A percentile compares a stretch with the other conserved stretches of the same genome.
These are phyloP conservation scores for Pammene aurita DNA, from an alignment of 2,888 invertebrate genomes.

Conservation along the genomic window DNA sequence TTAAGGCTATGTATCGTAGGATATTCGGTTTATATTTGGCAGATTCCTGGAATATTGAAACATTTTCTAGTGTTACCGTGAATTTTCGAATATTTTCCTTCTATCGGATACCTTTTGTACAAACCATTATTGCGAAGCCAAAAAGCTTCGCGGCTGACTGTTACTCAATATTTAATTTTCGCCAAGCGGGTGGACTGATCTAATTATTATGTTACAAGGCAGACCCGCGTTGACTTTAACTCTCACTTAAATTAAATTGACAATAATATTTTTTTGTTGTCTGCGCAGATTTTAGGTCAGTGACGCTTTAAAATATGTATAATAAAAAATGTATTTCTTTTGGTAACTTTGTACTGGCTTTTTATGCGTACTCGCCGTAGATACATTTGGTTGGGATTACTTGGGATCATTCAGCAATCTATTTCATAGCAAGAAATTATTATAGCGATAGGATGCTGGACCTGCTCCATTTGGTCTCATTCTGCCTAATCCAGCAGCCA, in stretches of 20 bases:
- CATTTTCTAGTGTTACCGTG: neutral
- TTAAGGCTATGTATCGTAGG: too few species aligned
- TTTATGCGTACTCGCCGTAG: too few species aligned
- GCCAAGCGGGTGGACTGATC: slow-evolving; percentile 30
- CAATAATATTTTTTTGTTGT: slow-evolving; percentile 22
- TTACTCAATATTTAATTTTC: slow-evolving; percentile 33
- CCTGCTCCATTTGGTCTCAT: too few species aligned
- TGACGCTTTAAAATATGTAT: neutral
- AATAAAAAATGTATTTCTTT: too few species aligned
- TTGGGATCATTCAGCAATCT: too few species aligned
- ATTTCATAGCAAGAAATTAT: too few species aligned
- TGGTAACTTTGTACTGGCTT: too few species aligned
- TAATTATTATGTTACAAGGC: slow-evolving; percentile 30
- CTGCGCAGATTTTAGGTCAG: neutral
- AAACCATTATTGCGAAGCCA: slow-evolving; percentile 22
- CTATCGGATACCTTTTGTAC: slow-evolving; percentile 7
- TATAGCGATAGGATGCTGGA: too few species aligned
- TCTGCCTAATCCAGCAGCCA: too few species aligned
- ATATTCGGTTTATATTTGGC: too few species aligned
- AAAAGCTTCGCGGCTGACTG: slow-evolving; percentile 2
- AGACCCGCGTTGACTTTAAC: slow-evolving; percentile 21
- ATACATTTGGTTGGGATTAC: too few species aligned
- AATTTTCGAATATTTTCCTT: slow-evolving; percentile 1
- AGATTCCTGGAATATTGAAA: neutral
- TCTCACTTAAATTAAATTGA: slow-evolving; percentile 10